Base-by-base conservation (phyloP, 2,797 vertebrate genomes). In the Pangasius larnaudii region DNA sequence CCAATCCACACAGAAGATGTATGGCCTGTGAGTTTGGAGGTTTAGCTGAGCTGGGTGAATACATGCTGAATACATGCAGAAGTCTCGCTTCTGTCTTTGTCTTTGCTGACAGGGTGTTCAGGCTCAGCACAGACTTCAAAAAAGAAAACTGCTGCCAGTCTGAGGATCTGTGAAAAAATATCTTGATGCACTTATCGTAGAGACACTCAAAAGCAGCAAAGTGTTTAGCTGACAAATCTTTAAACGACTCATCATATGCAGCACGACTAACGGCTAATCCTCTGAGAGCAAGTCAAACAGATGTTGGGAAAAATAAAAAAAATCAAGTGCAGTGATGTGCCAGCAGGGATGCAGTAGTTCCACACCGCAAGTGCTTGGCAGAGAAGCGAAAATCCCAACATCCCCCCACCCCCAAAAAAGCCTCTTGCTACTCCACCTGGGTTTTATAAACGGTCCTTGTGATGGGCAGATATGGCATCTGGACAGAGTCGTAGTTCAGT, bases 171-270 rank as follows among this genome's bases (percentile, higher is more conserved):
- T 27, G 61, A 51, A 51, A 14, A 81, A 61, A 84, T 16, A 75
- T 84, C 69, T 61, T 33, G n/a, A 56, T 36, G 81, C 22, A n/a
- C 10, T 58, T 24, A 79, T 79, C 51, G n/a, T 22, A 13, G 30
- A 79, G 53, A 79, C 53, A 79, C 59, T 75, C 56, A n/a, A 82
- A 61, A 82, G 5, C 79, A 46, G 58, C 2, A 78, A 39, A 84
- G 65, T 18, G 69, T 74, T 77, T 84, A 2, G 22, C 71, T 56
- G 39, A 77, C 71, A 65, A 88, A 88, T 71, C 82, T 84, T 84
- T 67, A 84, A 84, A 61, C 59, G 82, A 69, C 87, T 77, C 72
- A 33, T 63, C 63, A 74, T n/a, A 33, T 46, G 71, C 16, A 24
- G 80, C 33, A n/a, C 22, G 58, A 88, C 19, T 46, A 84, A 74